Percentiles rank a stretch among this genome's conserved stretches.
Conservation (phyloP, 2,888 invertebrate genomes). For the Teinopalpus imperialis region DNA sequence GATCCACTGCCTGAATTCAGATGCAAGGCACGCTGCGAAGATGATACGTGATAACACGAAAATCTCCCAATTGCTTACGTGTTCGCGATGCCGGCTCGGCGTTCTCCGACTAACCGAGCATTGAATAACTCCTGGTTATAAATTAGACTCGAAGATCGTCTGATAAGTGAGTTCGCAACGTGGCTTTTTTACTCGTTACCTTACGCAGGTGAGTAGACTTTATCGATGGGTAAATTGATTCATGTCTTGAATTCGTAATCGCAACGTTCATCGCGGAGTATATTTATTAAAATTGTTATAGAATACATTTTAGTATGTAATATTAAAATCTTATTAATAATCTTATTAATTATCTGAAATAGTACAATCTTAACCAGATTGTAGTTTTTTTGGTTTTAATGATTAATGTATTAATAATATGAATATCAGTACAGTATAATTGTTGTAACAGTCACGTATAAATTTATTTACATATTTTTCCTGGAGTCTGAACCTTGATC, state of each 20-base stretch:
- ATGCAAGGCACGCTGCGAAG: slow-evolving; percentile 72
- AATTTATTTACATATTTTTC: no score
- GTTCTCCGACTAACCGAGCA: slow-evolving; percentile 61
- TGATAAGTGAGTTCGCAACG: slow-evolving; percentile 68
- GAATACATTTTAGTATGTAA: slow-evolving; percentile 14
- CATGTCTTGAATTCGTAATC: slow-evolving; percentile 64
- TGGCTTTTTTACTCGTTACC: slow-evolving; percentile 62
- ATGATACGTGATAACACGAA: slow-evolving; percentile 82
- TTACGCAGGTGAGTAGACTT: slow-evolving; percentile 70
- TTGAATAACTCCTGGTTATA: slow-evolving; percentile 75
- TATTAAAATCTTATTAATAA: no score
- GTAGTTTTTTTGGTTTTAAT: no score
- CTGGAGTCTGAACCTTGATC: no score
- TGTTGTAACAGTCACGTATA: no score
- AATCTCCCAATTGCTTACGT: slow-evolving; percentile 81
- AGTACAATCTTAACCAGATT: no score
- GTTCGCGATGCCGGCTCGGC: slow-evolving; percentile 56
- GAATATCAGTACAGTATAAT: no score
- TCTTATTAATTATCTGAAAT: no score
- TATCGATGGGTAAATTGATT: slow-evolving; percentile 74
- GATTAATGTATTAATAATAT: no score
- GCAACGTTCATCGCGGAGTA: slow-evolving; percentile 17
- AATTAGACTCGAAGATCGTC: slow-evolving; percentile 70
- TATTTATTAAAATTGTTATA: slow-evolving; percentile 4
- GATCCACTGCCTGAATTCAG: slow-evolving; percentile 32